These are phyloP conservation scores for Pseudopodoces humilis DNA, from an alignment of 2,113 vertebrate genomes.

Conservation along the genomic window DNA sequence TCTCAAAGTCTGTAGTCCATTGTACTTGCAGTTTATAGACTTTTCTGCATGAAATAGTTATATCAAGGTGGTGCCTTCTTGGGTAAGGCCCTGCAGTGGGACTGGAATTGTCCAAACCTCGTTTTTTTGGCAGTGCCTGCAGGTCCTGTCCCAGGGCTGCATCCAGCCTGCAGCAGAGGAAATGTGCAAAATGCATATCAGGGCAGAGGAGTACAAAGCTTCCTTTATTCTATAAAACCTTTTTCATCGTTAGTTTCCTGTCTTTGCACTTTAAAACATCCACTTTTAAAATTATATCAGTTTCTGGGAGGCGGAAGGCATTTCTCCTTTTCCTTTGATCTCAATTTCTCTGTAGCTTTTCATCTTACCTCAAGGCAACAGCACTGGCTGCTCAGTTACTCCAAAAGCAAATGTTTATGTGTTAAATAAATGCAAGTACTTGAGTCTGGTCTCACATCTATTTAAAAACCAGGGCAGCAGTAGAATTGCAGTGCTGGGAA, in stretches of 20 bases:
- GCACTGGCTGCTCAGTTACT: neutral
- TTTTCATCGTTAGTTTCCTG: constrained; percentile 16
- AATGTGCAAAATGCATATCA: neutral
- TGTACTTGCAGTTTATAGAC: neutral
- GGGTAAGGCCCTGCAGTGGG: neutral
- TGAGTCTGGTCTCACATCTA: neutral
- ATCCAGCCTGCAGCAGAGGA: neutral
- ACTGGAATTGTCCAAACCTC: neutral
- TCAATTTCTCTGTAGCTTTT: neutral
- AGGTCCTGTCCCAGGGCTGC: neutral
- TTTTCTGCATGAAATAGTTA: neutral
- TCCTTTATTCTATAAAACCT: neutral
- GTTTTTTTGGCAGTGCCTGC: neutral
- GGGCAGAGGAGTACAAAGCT: constrained; percentile 5
- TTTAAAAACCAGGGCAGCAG: neutral
- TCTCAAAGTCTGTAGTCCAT: neutral
- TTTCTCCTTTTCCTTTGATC: constrained; percentile 16
- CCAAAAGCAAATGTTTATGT: neutral
- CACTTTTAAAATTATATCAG: neutral
- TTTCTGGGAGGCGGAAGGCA: neutral
- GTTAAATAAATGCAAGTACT: neutral
- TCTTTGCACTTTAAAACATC: constrained; percentile 16
- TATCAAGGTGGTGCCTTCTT: neutral
- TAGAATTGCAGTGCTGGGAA: neutral
- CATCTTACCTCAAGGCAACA: constrained; percentile 1